These are phyloP conservation scores for Neodiprion virginianus DNA, from an alignment of 1,140 invertebrate species.

Conservation along the genomic window DNA sequence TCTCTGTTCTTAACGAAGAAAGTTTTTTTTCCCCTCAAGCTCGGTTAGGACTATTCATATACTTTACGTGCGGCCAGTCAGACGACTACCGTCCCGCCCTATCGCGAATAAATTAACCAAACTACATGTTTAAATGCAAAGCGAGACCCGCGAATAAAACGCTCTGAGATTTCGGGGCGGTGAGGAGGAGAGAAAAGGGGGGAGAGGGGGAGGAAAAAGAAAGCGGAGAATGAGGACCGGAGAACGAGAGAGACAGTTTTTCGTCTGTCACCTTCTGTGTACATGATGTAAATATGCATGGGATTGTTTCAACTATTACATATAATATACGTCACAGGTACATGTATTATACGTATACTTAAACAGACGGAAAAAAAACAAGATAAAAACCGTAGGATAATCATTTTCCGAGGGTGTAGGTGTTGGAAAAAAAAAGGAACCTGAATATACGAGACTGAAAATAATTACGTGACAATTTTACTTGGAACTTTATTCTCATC, in stretches of 20 bases:
- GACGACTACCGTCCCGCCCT: not conserved
- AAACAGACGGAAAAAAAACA: not conserved
- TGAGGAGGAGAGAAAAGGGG: too few relatives aligned
- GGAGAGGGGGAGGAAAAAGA: not conserved
- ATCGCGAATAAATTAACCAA: constrained; percentile 33
- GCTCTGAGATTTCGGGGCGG: too few relatives aligned
- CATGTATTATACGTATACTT: too few relatives aligned
- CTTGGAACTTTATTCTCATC: too few relatives aligned
- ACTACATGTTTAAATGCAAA: constrained; percentile 37
- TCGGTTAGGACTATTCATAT: not conserved
- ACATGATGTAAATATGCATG: constrained; percentile 6
- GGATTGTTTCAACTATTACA: not conserved
- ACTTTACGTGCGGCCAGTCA: not conserved
- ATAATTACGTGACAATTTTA: too few relatives aligned
- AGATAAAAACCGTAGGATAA: not conserved
- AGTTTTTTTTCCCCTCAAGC: constrained; percentile 11
- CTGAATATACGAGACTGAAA: not conserved
- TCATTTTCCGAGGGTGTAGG: too few relatives aligned
- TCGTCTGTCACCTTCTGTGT: constrained; percentile 16
- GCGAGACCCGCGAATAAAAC: constrained; percentile 18
- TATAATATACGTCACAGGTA: not conserved
- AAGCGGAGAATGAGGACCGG: not conserved
- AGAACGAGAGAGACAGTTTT: constrained; percentile 18
- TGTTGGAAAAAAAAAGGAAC: not conserved
- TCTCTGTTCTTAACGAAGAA: constrained; percentile 28